phyloP scores from a whole-genome alignment of 2,888 invertebrate species.

The Halictus quadricinctus region DNA sequence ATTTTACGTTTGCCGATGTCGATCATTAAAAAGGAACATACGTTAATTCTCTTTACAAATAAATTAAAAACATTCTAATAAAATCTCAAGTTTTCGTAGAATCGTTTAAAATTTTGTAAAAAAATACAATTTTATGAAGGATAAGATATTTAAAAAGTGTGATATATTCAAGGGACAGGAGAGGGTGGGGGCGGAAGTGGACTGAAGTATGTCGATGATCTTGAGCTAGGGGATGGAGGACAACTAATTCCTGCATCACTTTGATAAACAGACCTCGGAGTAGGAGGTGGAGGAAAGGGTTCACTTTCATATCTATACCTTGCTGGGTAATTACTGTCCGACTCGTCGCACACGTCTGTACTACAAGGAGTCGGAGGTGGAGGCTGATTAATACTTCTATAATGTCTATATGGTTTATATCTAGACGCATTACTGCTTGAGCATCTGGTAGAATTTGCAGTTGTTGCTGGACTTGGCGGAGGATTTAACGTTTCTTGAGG shows the following conservation, averaged over 20 bases:
- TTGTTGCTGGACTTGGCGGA: conserved; percentile 94
- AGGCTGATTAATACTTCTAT: conserved; percentile 90
- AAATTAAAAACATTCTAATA: conserved; percentile 19
- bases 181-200: conserved; percentile 94
- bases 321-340: conserved; percentile 89
- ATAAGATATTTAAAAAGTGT: conserved; percentile 11
- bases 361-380: conserved; percentile 98
- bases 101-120: conserved; percentile 4
- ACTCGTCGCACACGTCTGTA: conserved; percentile 96
- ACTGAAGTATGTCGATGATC: conserved; percentile 91
- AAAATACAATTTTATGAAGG: conserved; percentile 18
- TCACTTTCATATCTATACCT: conserved; percentile 86
- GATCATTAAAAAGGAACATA: conserved; percentile 1
- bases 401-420: conserved; percentile 90
- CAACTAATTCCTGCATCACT: conserved; percentile 87
- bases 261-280: conserved; percentile 89
- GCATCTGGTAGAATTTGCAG: conserved; percentile 85
- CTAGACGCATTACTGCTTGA: conserved; percentile 85
- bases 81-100: not conserved
- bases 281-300: conserved; percentile 90
- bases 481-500: conserved; percentile 95
- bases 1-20: not conserved
- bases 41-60: conserved; percentile 1
- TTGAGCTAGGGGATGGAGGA: conserved; percentile 87
- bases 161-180: conserved; percentile 85